phyloP scores from a whole-genome alignment of 2,113 vertebrate species.

The Alouatta palliata region DNA sequence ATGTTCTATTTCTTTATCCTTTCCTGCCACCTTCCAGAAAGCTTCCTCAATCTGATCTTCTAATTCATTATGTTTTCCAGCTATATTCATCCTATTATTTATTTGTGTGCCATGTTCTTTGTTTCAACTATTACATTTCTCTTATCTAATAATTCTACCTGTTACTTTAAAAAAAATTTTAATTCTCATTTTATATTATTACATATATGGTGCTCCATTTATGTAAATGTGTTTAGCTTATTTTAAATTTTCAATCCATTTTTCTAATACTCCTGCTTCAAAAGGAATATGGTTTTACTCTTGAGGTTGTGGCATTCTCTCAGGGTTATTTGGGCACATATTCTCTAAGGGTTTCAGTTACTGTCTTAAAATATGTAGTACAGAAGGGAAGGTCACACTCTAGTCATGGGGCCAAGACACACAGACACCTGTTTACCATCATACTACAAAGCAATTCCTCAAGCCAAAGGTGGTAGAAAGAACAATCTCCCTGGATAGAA shows the following conservation, averaged over 20 bases:
- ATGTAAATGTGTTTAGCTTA: not conserved
- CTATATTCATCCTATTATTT: not conserved
- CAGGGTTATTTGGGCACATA: not conserved
- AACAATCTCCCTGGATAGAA: not conserved
- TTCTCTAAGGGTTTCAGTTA: not conserved
- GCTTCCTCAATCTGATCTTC: not conserved
- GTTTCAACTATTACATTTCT: not conserved
- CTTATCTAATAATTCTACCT: not conserved
- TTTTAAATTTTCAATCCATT: not conserved
- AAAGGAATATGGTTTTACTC: not conserved
- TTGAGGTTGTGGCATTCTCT: not conserved
- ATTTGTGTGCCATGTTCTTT: not conserved
- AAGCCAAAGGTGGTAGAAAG: not conserved
- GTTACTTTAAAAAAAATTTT: not conserved
- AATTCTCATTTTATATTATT: not conserved
- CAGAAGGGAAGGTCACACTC: not conserved
- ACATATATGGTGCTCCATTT: not conserved
- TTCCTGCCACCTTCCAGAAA: not conserved
- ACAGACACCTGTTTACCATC: not conserved
- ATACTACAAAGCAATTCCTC: not conserved
- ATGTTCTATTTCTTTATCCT: not conserved
- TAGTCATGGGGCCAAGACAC: not conserved
- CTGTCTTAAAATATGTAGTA: not conserved
- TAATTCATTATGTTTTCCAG: slow-evolving; percentile 7
- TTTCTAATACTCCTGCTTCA: not conserved